Evolutionary conservation across 2,113 vertebrate species (phyloP).

Genomic region (Lipophrys pholis): DNA sequence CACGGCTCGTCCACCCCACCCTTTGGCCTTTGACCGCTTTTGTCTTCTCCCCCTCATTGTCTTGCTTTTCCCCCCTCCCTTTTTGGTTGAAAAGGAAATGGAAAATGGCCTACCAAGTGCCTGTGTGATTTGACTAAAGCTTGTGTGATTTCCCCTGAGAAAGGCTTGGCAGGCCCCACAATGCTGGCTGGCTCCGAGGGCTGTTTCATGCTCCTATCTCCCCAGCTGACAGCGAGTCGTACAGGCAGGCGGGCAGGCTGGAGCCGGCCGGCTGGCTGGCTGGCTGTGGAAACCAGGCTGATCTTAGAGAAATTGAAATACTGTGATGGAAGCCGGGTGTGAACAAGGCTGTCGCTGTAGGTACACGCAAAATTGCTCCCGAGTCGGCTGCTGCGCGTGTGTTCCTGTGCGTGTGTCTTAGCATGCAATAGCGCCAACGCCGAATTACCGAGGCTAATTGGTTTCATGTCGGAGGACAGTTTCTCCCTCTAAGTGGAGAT

Average conservation of each 20-base stretch:
- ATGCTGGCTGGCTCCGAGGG: slow-evolving; percentile 61
- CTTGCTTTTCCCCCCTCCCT: slow-evolving; percentile 1
- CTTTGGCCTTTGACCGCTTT: slow-evolving; percentile 57
- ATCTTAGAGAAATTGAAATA: slow-evolving; percentile 78
- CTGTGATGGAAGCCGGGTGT: slow-evolving; percentile 70
- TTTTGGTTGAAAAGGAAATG: slow-evolving; percentile 56
- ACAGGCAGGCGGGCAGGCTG: slow-evolving; percentile 55
- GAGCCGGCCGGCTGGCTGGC: slow-evolving; percentile 54
- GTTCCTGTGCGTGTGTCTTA: slow-evolving; percentile 8
- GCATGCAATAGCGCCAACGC: background rate
- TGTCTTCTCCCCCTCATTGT: slow-evolving; percentile 34
- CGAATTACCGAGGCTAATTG: slow-evolving; percentile 64
- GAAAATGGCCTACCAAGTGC: slow-evolving; percentile 63
- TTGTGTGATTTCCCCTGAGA: slow-evolving; percentile 81
- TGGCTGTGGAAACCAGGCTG: slow-evolving; percentile 64
- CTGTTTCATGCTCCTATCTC: slow-evolving; percentile 72
- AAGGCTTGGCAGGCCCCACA: slow-evolving; percentile 68
- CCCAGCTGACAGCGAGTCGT: slow-evolving; percentile 71
- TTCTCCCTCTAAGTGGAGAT: slow-evolving; percentile 45
- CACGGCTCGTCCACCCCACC: slow-evolving; percentile 37
- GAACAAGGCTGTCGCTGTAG: slow-evolving; percentile 74
- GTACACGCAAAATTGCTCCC: slow-evolving; percentile 63
- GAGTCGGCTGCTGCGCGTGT: slow-evolving; percentile 36
- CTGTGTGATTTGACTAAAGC: slow-evolving; percentile 80
- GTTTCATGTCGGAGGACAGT: slow-evolving; percentile 59